Evolutionary conservation across 2,113 vertebrate genomes (phyloP), one percentile per base, ranked within the genome.

Genomic region (Trochalopteron elliotii): DNA sequence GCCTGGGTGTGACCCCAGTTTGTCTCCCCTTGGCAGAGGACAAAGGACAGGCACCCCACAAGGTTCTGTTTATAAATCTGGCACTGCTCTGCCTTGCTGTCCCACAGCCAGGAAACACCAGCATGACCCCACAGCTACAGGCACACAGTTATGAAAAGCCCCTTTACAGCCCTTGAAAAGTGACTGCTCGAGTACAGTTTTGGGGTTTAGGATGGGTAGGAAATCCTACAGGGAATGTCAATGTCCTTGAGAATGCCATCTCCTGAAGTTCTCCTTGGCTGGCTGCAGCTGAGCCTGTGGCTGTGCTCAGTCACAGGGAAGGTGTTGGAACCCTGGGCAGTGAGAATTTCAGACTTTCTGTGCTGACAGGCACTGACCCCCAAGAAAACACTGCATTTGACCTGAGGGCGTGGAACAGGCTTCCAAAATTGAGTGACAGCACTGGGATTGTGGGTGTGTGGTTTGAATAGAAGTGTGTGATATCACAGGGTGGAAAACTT

Each of bases 71-170:
- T 16, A 5, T 13, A 25, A 56, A 67, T 12, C 10, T 31, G 65
- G 64, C 25, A 8, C 77, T 57, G 81, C 65, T 65, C 44, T 76
- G 77, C 53, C 50, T 21, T 10, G 13, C 42, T 67, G 57, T 28
- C 50, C 10, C 4, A 18, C 12, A 9, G 1, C 25, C 22, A 9
- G 52, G 44, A 23, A 50, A 40, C 3, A 2, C 65, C 44, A 10
- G 1, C 0, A 11, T 8, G 35, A 24, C 40, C 40, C 17, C 2
- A 0, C 7, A 2, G 3, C 6, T 9, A 3, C 35, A 75, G 77
- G 44, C 31, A 18, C 79, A 7, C 53, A 47, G 19, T 39, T 25
- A 9, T 4, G 8, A n/a, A 68, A 25, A 10, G 8, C 6, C 14
- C 39, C 45, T 39, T 56, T 33, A 6, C 3, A 61, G 35, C 49